phyloP scores from a whole-genome alignment of 1,140 invertebrate genomes.

The Zaprionus taronus region DNA sequence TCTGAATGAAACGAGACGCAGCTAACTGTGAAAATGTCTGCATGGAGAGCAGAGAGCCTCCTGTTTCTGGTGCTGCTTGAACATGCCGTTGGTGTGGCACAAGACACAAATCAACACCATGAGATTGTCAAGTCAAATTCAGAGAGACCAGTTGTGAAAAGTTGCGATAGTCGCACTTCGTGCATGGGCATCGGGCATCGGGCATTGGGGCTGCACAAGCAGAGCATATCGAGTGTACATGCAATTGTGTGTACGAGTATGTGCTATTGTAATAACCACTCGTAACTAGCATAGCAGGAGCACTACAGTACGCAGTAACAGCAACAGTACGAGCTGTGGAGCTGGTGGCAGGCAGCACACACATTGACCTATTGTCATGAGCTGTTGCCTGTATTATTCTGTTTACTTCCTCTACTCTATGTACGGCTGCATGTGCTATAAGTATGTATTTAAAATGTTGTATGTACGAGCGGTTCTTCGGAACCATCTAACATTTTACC shows the following conservation, averaged over 20 bases:
- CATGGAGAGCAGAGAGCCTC: not conserved
- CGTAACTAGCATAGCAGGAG: slow-evolving; percentile 38
- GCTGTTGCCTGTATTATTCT: slow-evolving; percentile 55
- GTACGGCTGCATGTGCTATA: not conserved
- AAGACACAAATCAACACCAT: slow-evolving; percentile 63
- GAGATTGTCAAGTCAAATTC: slow-evolving; percentile 62
- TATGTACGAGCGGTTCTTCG: not conserved
- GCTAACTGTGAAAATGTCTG: slow-evolving; percentile 11
- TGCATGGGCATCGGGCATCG: slow-evolving; percentile 4
- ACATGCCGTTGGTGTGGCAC: slow-evolving; percentile 59
- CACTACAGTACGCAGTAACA: not conserved
- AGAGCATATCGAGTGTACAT: slow-evolving; percentile 36
- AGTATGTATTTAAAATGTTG: slow-evolving; percentile 22
- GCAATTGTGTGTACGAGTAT: slow-evolving; percentile 14
- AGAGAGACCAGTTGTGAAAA: slow-evolving; percentile 54
- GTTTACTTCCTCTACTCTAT: slow-evolving; percentile 38
- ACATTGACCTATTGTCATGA: slow-evolving; percentile 59
- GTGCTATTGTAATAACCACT: slow-evolving; percentile 49
- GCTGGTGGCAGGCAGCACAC: slow-evolving; percentile 21
- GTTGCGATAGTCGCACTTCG: slow-evolving; percentile 53
- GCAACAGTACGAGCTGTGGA: slow-evolving; percentile 14
- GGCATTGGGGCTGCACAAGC: not conserved
- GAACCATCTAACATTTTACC: slow-evolving; percentile 24
- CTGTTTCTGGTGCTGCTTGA: slow-evolving; percentile 34
- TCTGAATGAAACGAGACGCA: not conserved